These are phyloP conservation scores for Drosophila auraria DNA, from an alignment of 1,140 invertebrate genomes.

Conservation along the genomic window DNA sequence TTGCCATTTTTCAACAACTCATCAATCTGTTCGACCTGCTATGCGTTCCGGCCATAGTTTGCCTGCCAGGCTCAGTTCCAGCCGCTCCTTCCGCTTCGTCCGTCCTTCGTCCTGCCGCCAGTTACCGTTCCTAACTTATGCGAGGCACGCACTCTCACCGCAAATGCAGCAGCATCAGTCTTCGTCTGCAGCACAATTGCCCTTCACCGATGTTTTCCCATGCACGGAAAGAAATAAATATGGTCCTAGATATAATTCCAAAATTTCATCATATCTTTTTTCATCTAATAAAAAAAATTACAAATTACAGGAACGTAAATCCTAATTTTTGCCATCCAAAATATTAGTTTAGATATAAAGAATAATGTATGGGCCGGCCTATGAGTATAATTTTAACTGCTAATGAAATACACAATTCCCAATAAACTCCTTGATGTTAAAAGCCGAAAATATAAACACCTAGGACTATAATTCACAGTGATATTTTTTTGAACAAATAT, in stretches of 20 bases:
- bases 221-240: slow-evolving; percentile 5
- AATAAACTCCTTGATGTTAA: too few relatives aligned
- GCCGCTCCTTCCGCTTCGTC: slow-evolving; percentile 11
- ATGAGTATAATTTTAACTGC: neutral
- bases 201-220: neutral
- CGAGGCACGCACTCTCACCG: slow-evolving; percentile 78
- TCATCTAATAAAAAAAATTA: neutral
- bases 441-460: neutral
- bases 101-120: slow-evolving; percentile 32
- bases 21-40: slow-evolving; percentile 76
- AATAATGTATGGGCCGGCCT: too few relatives aligned
- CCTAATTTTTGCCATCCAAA: too few relatives aligned
- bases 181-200: slow-evolving; percentile 63
- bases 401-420: neutral
- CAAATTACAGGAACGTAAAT: neutral
- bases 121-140: slow-evolving; percentile 70
- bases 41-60: slow-evolving; percentile 45
- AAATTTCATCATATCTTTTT: neutral
- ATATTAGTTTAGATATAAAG: too few relatives aligned
- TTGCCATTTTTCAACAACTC: slow-evolving; percentile 83
- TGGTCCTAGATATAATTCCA: too few relatives aligned
- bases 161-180: slow-evolving; percentile 82
- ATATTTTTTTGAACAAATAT: slow-evolving; percentile 60
- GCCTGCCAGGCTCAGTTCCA: slow-evolving; percentile 48
- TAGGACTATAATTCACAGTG: neutral